Evolutionary conservation across 2,888 invertebrate genomes (phyloP), one percentile per base, ranked within the genome.

Genomic region (Esperia sulphurella): DNA sequence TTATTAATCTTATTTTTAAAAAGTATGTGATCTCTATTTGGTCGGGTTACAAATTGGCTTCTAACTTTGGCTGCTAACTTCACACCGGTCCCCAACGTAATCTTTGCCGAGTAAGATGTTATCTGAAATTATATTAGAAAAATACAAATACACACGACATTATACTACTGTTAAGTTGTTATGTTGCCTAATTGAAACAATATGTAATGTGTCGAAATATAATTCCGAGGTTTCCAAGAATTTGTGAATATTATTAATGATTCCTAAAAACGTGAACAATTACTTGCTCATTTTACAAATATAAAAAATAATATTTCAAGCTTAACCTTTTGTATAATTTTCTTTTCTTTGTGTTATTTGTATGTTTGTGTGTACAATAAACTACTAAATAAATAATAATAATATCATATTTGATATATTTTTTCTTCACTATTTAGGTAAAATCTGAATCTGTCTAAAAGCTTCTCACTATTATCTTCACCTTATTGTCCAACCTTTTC

Each of bases 81-180:
- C n/a, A n/a, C n/a, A n/a, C n/a, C n/a, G n/a, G n/a, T n/a, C n/a
- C n/a, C n/a, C n/a, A 5, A 21, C 21, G 21, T 5, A 21, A 21
- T 21, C 21, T 21, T 21, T 21, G 21, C 21, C 10, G 28, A 33
- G 9, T 35, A 8, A 42, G 43, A 43, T 48, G 30, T 21, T 48
- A 48, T 48, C 43, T 9, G 12, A 30, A 39, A 8, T 35, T n/a
- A n/a, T 35, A 35, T n/a, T n/a, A 35, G n/a, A 35, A 35, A 35
- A n/a, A n/a, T n/a, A 35, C 35, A 21, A 21, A 21, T 12, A 10
- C 12, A 28, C 46, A 41, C 46, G 46, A 14, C 38, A 14, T 35
- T 42, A 30, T 30, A 30, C 37, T 14, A n/a, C 31, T 33, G 41
- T 43, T 43, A 43, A 8, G 13, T 43, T 43, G 31, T 31, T 43